Evolutionary conservation across 2,888 invertebrate genomes (phyloP), one percentile per base, ranked within the genome.

Genomic region (Calameuta pallipes): DNA sequence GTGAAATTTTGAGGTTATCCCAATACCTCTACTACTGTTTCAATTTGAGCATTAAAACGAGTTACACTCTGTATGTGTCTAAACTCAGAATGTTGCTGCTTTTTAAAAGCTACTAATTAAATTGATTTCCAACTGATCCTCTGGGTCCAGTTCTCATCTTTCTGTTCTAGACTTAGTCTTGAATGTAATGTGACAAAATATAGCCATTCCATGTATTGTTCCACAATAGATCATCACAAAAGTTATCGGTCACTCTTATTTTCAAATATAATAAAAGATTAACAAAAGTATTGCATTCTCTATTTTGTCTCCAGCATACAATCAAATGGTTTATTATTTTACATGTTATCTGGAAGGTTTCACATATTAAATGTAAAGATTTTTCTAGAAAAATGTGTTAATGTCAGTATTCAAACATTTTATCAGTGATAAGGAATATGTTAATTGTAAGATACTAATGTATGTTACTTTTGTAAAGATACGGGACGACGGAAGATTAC

Each of bases 401-500:
- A 56, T 23, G 23, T 9, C 23, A 56, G 56, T 56, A 23, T 9
- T 56, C 23, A 6, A 56, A 9, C 23, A 23, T 23, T 23, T 56
- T 56, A 56, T 56, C 56, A 23, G 9, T 56, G 9, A 56, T 2
- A 6, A 56, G 23, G 15, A 41, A 41, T 41, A 41, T 41, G 23
- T 56, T 23, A 56, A 23, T 15, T 23, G 0, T 56, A 56, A 56
- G 9, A 15, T 23, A 56, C 56, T 56, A 56, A 56, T 56, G 23
- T 23, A 56, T 23, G 1, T 56, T 56, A 56, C 56, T 56, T 56
- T 1, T 56, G 56, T 56, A 15, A 87, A 96, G 96, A 94, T 96
- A 37, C 92, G 92, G 76, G 94, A 95, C 89, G 95, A 96, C 92
- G 95, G 94, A 1, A 94, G 94, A 87, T 92, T 94, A 82, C 96